A percentile compares a stretch with the other conserved stretches of the same genome.
Evolutionary conservation across 35 echinoderm and acorn worm genomes (phyloP).

Genomic region (Acanthaster planci): DNA sequence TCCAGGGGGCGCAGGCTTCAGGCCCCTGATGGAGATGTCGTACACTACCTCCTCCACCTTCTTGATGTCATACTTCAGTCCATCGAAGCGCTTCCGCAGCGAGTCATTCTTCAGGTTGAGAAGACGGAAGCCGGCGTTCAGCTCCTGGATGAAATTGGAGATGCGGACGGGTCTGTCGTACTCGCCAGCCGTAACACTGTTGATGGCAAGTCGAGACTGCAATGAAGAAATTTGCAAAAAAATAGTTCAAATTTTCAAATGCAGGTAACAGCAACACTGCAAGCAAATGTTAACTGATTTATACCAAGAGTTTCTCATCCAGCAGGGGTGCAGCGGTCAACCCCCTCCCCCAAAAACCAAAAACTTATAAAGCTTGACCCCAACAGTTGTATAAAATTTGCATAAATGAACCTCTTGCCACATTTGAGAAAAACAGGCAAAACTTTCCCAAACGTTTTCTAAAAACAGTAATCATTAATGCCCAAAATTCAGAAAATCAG

Average conservation of each 20-base stretch:
- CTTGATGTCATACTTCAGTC: slow-evolving; percentile 98
- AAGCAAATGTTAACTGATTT: no score
- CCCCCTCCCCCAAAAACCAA: no score
- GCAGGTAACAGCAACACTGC: no score
- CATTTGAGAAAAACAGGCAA: no score
- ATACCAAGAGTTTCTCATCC: no score
- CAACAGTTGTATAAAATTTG: no score
- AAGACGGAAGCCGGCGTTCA: slow-evolving; percentile 93
- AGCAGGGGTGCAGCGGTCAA: no score
- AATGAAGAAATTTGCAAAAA: slow-evolving; percentile 21
- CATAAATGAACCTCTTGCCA: no score
- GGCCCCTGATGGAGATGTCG: slow-evolving; percentile 88
- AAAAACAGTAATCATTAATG: no score
- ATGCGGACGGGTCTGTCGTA: slow-evolving; percentile 79
- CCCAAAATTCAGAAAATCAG: no score
- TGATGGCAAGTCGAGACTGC: slow-evolving; percentile 90
- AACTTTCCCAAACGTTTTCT: no score
- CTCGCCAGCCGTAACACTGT: slow-evolving; percentile 97
- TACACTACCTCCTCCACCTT: slow-evolving; percentile 99
- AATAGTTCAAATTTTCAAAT: not conserved
- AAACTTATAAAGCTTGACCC: no score
- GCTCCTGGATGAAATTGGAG: slow-evolving; percentile 79
- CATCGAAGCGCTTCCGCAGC: slow-evolving; percentile 88
- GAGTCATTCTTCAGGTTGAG: slow-evolving; percentile 97
- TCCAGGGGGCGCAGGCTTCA: slow-evolving; percentile 30